Base-by-base conservation (phyloP, 2,113 vertebrate genomes). In the Prunella fulvescens region DNA sequence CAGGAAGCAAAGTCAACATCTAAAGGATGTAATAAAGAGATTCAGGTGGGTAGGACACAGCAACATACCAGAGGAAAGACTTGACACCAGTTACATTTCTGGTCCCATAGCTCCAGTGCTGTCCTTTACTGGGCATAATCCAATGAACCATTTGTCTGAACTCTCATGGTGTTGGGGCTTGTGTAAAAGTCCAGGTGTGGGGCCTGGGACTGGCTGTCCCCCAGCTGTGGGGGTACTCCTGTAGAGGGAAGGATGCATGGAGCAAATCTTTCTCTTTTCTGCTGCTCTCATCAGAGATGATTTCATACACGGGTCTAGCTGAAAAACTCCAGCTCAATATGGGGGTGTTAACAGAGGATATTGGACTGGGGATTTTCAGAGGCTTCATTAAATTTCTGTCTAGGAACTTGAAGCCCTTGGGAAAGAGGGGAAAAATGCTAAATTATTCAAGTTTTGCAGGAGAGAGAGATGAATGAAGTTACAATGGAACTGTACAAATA, bases 1-100 rank as follows among this genome's bases (percentile, higher is more conserved):
- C 71, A 91, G 90, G 94, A 95, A 97, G 82, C 85, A 82, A 84
- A 91, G 93, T 95, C 86, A 97, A 93, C 78, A 77, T 90, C 78
- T 84, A 28, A 85, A 87, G 85, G 87, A 90, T 92, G 90, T 94
- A 91, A 93, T 90, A 79, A 79, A 69, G 78, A 85, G 78, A 85
- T 92, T 82, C 87, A 76, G 66, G 73, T 61, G 90, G 58, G 89
- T 50, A 95, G 90, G 82, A 93, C 74, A 42, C 10, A 72, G 78
- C 62, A 53, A 47, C 61, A 60, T 84, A 72, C 81, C 70, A 91
- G 62, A 60, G 83, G 65, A 64, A 64, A 57, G 86, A 54, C 85
- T 93, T 88, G 45, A 83, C 86, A 86, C 20, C 60, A 56, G 82
- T 44, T 71, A 11, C 19, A 22, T 77, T 80, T 83, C 88, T 95